Evolutionary conservation across 2,113 vertebrate species (phyloP).

Genomic region (Ranitomeya variabilis): DNA sequence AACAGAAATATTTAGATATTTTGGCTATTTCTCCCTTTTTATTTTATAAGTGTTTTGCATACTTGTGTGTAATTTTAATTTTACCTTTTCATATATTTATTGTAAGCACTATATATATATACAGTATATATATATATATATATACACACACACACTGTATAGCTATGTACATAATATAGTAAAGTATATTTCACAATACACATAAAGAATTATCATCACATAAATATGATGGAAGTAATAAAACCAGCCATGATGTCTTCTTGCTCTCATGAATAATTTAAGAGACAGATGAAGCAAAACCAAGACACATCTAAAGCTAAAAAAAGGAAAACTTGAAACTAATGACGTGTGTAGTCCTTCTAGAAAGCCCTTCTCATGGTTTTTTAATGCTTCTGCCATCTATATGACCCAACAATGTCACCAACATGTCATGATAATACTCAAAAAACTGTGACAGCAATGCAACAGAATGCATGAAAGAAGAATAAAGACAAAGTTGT

Average conservation of each 20-base stretch:
- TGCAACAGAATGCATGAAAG: background rate
- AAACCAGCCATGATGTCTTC: background rate
- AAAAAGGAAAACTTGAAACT: background rate
- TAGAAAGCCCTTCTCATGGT: background rate
- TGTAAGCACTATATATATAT: too few species aligned
- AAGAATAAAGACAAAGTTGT: background rate
- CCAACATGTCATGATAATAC: background rate
- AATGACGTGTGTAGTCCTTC: background rate
- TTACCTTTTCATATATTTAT: too few species aligned
- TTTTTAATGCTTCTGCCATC: background rate
- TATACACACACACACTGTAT: too few species aligned
- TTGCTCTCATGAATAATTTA: background rate
- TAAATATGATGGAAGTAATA: background rate
- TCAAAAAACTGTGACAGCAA: background rate
- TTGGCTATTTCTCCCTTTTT: too few species aligned
- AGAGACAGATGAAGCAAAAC: slow-evolving; percentile 4
- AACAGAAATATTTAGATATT: too few species aligned
- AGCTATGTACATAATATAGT: background rate
- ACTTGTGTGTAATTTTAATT: too few species aligned
- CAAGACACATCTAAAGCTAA: background rate
- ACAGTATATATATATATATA: too few species aligned
- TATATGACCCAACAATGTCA: background rate
- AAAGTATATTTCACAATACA: background rate
- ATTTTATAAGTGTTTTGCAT: too few species aligned
- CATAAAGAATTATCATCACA: background rate